Evolutionary conservation across 2,797 vertebrate genomes (phyloP).

Genomic region (Sebastes reedi): DNA sequence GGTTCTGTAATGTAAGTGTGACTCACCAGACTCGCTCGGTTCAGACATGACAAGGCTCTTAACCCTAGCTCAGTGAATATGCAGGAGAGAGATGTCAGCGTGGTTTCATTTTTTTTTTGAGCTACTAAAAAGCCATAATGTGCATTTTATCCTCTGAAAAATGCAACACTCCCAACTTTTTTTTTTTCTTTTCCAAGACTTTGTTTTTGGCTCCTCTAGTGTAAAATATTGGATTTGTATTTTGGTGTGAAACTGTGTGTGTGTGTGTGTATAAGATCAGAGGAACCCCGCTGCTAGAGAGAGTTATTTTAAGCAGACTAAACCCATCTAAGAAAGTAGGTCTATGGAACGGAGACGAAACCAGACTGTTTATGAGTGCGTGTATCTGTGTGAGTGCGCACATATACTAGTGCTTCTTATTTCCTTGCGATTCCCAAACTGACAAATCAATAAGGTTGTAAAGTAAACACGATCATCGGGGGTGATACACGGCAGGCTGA

Average conservation of each 20-base stretch:
- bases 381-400: background rate
- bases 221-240: conserved; percentile 14
- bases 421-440: conserved; percentile 15
- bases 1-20: conserved; percentile 46
- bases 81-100: conserved; percentile 5
- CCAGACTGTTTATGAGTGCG: background rate
- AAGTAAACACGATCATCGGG: conserved; percentile 23
- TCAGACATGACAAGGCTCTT: conserved; percentile 59
- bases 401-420: background rate
- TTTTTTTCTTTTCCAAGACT: background rate
- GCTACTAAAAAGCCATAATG: conserved; percentile 27
- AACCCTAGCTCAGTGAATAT: conserved; percentile 27
- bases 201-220: background rate
- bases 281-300: background rate
- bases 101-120: conserved; percentile 10
- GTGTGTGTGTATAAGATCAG: conserved; percentile 10
- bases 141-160: conserved; percentile 10
- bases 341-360: conserved; percentile 19
- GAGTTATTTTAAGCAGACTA: conserved; percentile 24
- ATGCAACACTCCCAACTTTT: background rate
- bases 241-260: conserved; percentile 1
- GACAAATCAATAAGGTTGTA: conserved; percentile 33
- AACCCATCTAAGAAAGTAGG: conserved; percentile 23
- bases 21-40: conserved; percentile 30
- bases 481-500: background rate